Conservation (phyloP, 2,113 vertebrate genomes). For the Sebastes schlegelii region DNA sequence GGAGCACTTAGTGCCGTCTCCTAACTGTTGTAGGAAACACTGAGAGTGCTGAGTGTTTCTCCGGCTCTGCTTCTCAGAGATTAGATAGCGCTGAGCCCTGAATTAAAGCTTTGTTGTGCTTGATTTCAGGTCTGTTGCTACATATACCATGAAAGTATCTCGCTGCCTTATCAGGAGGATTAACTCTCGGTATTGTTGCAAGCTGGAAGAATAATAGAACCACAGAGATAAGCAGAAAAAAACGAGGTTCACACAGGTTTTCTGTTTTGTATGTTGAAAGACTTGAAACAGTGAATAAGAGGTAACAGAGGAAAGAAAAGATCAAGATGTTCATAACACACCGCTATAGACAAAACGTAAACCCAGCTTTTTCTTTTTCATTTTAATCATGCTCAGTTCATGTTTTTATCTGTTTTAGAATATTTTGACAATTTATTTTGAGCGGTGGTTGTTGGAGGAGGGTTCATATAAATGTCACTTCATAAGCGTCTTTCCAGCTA, state of each 20-base stretch:
- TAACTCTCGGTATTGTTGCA: not conserved
- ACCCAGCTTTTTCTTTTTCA: too few relatives aligned
- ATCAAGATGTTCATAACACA: not conserved
- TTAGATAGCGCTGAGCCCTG: slow-evolving; percentile 36
- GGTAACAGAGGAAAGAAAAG: not conserved
- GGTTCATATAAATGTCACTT: not conserved
- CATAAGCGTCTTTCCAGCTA: not conserved
- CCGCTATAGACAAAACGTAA: not conserved
- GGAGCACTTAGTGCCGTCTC: slow-evolving; percentile 52
- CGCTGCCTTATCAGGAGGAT: not conserved
- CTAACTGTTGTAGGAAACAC: slow-evolving; percentile 1
- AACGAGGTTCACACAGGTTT: not conserved
- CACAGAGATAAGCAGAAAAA: not conserved
- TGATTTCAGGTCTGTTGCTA: slow-evolving; percentile 24
- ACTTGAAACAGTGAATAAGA: not conserved
- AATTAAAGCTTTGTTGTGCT: slow-evolving; percentile 30
- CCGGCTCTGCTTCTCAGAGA: slow-evolving; percentile 25
- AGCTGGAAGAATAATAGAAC: not conserved
- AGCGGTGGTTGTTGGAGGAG: not conserved
- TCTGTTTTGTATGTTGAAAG: not conserved
- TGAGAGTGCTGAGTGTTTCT: slow-evolving; percentile 10
- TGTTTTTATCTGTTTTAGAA: not conserved
- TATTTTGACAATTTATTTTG: too few relatives aligned
- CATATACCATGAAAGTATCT: not conserved
- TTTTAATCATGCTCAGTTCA: too few relatives aligned